phyloP scores from a whole-genome alignment of 2,888 invertebrate genomes.

The Apotomis turbidana region DNA sequence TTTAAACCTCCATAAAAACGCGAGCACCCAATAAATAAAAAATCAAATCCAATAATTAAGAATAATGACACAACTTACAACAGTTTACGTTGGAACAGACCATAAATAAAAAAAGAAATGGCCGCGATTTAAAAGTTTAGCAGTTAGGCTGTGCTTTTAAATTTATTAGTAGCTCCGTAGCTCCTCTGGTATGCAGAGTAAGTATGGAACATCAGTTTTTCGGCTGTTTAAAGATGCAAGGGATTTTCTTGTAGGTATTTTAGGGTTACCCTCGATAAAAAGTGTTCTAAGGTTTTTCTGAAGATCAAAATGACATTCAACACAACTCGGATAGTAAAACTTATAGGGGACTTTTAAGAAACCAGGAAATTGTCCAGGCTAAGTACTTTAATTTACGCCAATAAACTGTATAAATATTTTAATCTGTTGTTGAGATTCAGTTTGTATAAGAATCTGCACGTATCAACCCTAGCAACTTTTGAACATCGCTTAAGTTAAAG shows the following conservation, averaged over 20 bases:
- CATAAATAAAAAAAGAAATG: slow-evolving; percentile 40
- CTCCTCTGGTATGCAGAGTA: slow-evolving; percentile 4
- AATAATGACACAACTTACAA: slow-evolving; percentile 37
- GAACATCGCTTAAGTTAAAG: too few relatives aligned
- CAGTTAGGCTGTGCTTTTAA: slow-evolving; percentile 36
- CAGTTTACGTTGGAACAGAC: slow-evolving; percentile 33
- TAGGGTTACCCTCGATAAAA: neutral
- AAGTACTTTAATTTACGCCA: too few relatives aligned
- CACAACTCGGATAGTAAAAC: too few relatives aligned
- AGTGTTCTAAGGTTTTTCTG: too few relatives aligned
- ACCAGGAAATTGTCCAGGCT: too few relatives aligned
- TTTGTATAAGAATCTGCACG: too few relatives aligned
- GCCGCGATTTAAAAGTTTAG: slow-evolving; percentile 38
- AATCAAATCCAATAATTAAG: slow-evolving; percentile 34
- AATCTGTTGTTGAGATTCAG: too few relatives aligned
- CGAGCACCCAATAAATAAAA: slow-evolving; percentile 8
- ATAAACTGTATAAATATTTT: too few relatives aligned
- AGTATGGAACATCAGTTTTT: slow-evolving; percentile 27
- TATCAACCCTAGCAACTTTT: too few relatives aligned
- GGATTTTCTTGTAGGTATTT: slow-evolving; percentile 7
- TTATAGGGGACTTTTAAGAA: too few relatives aligned
- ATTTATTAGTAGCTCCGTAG: slow-evolving; percentile 38
- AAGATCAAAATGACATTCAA: too few relatives aligned
- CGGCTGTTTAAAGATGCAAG: slow-evolving; percentile 10
- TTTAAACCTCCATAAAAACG: neutral